These are phyloP conservation scores for Philaenus spumarius DNA, from an alignment of 1,140 invertebrate genomes.

Conservation along the genomic window DNA sequence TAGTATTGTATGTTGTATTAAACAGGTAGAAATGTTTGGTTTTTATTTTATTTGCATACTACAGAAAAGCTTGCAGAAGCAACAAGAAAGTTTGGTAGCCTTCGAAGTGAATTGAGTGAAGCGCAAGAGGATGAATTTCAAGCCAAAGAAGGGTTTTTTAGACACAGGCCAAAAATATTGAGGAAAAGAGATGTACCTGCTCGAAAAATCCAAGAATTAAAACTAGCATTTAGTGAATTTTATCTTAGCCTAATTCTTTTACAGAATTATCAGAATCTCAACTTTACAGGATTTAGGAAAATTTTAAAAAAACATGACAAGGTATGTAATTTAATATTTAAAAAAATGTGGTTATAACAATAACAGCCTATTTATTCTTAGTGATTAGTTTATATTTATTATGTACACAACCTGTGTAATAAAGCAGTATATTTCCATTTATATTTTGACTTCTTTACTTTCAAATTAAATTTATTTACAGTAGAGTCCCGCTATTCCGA, in stretches of 20 bases:
- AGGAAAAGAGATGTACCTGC: slow-evolving; percentile 49
- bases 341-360: too few species aligned
- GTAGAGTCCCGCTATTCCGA: too few species aligned
- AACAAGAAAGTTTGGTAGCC: slow-evolving; percentile 84
- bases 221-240: slow-evolving; percentile 98
- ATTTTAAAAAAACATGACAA: slow-evolving; percentile 99
- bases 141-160: slow-evolving; percentile 38
- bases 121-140: slow-evolving; percentile 60
- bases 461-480: too few species aligned
- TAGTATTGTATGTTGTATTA: too few species aligned
- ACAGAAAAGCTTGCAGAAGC: slow-evolving; percentile 96
- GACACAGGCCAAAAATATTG: slow-evolving; percentile 38
- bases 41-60: too few species aligned
- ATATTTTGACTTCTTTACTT: too few species aligned
- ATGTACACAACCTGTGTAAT: too few species aligned
- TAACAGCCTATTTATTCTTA: too few species aligned
- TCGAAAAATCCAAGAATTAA: slow-evolving; percentile 86
- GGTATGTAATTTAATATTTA: slow-evolving; percentile 48
- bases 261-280: slow-evolving; percentile 90
- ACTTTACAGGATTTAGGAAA: slow-evolving; percentile 98
- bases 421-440: too few species aligned
- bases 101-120: slow-evolving; percentile 82
- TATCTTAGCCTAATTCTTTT: slow-evolving; percentile 94
- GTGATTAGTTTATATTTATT: too few species aligned
- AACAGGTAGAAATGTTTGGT: too few species aligned